Conservation (phyloP, 2,113 vertebrate species). For the Phyllostomus discolor region DNA sequence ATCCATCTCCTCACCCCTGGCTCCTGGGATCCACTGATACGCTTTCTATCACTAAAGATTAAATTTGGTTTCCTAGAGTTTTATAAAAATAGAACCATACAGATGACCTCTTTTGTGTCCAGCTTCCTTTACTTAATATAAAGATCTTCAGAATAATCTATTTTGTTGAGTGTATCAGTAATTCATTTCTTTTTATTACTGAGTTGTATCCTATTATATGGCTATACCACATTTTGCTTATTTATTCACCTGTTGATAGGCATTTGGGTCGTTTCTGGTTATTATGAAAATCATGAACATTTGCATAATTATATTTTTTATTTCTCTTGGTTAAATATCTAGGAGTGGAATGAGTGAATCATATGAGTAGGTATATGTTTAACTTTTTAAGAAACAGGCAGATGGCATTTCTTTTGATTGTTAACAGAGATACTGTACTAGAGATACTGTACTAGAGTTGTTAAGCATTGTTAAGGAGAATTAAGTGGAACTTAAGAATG, state of each 20-base stretch:
- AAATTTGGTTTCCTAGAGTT: background rate
- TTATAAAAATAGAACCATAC: background rate
- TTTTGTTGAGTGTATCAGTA: no score
- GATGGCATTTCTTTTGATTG: background rate
- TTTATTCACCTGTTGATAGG: background rate
- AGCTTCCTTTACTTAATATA: no score
- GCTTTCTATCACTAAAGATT: background rate
- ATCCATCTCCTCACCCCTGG: background rate
- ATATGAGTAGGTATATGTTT: background rate
- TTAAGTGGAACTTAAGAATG: background rate
- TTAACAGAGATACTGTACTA: background rate
- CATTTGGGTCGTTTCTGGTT: background rate
- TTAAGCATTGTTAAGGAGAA: background rate
- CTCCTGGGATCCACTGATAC: background rate
- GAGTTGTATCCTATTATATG: background rate
- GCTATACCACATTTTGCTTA: background rate
- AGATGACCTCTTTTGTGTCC: no score
- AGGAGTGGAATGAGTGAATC: background rate
- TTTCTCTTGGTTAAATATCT: background rate
- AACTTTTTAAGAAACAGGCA: background rate
- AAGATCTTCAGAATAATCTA: no score
- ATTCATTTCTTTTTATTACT: no score
- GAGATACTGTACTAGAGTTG: background rate
- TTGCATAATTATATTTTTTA: background rate
- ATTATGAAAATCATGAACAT: constrained; percentile 9